These are phyloP conservation scores for Rhyacichthys aspro DNA, from an alignment of 2,797 vertebrate species.

Conservation along the genomic window DNA sequence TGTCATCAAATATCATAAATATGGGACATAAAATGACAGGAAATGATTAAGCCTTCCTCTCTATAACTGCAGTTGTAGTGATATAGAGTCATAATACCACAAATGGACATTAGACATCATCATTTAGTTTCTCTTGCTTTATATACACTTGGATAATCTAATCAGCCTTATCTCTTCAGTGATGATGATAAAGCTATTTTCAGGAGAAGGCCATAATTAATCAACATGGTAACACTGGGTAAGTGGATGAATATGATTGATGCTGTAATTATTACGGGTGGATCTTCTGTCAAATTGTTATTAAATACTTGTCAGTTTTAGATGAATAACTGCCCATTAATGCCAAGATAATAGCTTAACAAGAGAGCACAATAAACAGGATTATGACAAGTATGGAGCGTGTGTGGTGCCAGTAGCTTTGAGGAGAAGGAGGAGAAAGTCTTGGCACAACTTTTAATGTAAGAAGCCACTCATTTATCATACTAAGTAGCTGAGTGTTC, in stretches of 20 bases:
- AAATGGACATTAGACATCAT: neutral
- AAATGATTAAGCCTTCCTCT: neutral
- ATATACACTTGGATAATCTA: neutral
- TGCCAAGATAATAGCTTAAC: slow-evolving; percentile 20
- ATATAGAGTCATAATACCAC: neutral
- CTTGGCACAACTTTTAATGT: slow-evolving; percentile 45
- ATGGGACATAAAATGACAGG: no score
- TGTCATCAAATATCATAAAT: no score
- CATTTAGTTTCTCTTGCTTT: neutral
- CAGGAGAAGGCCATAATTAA: neutral
- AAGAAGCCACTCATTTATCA: slow-evolving; percentile 63
- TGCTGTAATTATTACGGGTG: neutral
- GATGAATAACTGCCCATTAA: neutral
- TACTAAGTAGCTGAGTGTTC: slow-evolving; percentile 65
- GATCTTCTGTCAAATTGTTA: neutral
- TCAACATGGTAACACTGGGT: neutral
- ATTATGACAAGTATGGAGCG: slow-evolving; percentile 19
- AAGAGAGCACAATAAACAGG: slow-evolving; percentile 8
- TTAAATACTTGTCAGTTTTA: slow-evolving; percentile 5
- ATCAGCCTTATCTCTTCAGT: neutral
- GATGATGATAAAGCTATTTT: neutral
- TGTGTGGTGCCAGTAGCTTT: slow-evolving; percentile 24
- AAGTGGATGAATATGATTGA: slow-evolving; percentile 1
- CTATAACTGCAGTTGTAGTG: no score
- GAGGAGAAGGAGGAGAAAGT: slow-evolving; percentile 8